phyloP scores from a whole-genome alignment of 2,797 vertebrate genomes.

The Craterocephalus amniculus region DNA sequence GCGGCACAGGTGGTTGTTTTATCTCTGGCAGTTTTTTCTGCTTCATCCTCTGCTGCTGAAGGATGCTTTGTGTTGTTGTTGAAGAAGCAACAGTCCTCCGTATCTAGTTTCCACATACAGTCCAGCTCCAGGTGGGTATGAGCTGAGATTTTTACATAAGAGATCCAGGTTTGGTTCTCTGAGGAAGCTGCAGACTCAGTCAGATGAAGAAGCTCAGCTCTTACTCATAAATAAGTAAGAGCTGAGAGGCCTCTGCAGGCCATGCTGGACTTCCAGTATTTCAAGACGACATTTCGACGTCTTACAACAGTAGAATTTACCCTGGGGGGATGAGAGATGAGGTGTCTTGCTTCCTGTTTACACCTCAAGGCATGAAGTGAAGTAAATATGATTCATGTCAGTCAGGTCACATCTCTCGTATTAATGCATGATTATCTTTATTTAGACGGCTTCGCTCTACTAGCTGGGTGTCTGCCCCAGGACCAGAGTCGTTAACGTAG shows the following conservation, averaged over 20 bases:
- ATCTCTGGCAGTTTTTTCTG: background rate
- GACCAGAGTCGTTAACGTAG: background rate
- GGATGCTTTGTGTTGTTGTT: background rate
- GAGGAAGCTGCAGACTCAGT: constrained; percentile 3
- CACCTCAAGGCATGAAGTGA: too few relatives aligned
- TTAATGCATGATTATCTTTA: background rate
- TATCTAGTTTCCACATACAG: background rate
- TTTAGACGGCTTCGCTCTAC: background rate
- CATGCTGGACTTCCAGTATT: background rate
- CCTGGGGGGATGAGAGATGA: background rate
- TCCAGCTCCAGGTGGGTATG: background rate
- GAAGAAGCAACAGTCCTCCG: background rate
- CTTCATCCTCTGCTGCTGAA: background rate
- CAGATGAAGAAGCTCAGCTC: background rate
- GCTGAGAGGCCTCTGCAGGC: constrained; percentile 4
- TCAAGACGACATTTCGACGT: background rate
- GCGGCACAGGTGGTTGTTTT: too few relatives aligned
- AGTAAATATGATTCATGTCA: too few relatives aligned
- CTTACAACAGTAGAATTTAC: constrained; percentile 6
- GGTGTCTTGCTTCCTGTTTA: too few relatives aligned
- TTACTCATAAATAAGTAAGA: constrained; percentile 33
- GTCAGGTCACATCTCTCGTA: too few relatives aligned
- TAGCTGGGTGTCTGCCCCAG: background rate
- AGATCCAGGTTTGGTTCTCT: background rate
- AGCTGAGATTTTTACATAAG: constrained; percentile 10